Percentiles rank a stretch among this genome's conserved stretches.
phyloP scores from a whole-genome alignment of 2,888 invertebrate species.

The Rhagonycha fulva region DNA sequence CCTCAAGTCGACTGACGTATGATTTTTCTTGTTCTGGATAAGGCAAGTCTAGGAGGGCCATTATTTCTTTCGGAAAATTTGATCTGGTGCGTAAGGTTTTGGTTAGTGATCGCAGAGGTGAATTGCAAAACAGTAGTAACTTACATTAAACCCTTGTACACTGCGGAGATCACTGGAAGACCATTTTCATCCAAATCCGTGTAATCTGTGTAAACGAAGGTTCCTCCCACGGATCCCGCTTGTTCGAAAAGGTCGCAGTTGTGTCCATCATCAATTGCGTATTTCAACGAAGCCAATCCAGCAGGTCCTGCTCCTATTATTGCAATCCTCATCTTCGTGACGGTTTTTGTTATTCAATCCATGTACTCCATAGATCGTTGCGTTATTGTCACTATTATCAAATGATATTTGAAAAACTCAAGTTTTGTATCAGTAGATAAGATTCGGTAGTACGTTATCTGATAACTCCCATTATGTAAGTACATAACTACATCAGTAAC shows the following conservation, averaged over 20 bases:
- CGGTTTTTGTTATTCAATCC: too few relatives aligned
- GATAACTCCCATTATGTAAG: too few relatives aligned
- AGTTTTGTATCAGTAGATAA: too few relatives aligned
- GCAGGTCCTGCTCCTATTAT: conserved; percentile 89
- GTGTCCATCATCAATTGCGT: conserved; percentile 58
- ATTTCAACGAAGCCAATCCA: conserved; percentile 72
- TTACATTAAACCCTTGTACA: conserved; percentile 77
- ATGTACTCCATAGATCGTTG: too few relatives aligned
- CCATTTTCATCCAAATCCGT: conserved; percentile 69
- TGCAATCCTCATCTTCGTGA: conserved; percentile 71
- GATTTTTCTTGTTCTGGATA: conserved; percentile 65
- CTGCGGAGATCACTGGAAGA: conserved; percentile 74
- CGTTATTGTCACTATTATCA: too few relatives aligned
- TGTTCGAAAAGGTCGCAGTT: conserved; percentile 72
- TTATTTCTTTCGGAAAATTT: conserved; percentile 79
- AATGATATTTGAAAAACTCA: too few relatives aligned
- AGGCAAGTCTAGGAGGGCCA: conserved; percentile 75
- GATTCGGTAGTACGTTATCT: too few relatives aligned
- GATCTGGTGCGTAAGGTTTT: conserved; percentile 56
- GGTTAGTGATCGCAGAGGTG: neutral
- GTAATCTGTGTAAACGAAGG: conserved; percentile 74
- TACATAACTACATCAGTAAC: too few relatives aligned
- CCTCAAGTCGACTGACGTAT: conserved; percentile 68
- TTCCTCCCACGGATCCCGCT: conserved; percentile 71
- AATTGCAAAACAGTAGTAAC: conserved; percentile 33